Conservation (phyloP, 2,113 vertebrate species). For the Strix aluco region DNA sequence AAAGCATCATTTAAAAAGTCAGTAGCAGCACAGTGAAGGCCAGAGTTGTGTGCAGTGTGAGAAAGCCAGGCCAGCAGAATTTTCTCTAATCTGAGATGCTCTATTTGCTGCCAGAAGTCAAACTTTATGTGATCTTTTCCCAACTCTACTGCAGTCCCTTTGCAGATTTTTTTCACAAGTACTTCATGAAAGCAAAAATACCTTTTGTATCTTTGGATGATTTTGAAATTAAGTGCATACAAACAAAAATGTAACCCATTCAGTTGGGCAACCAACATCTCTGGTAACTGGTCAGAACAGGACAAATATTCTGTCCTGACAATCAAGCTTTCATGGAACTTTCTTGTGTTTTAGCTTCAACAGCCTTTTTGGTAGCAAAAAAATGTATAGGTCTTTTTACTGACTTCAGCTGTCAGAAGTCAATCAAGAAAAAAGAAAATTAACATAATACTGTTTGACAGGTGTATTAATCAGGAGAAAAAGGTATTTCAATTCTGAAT, state of each 20-base stretch:
- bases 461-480: not conserved
- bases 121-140: not conserved
- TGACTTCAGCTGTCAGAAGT: not conserved
- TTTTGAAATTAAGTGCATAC: not conserved
- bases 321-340: not conserved
- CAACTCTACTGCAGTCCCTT: not conserved
- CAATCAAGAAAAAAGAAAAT: not conserved
- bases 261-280: not conserved
- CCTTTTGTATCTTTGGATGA: not conserved
- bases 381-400: not conserved
- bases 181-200: not conserved
- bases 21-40: not conserved
- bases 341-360: not conserved
- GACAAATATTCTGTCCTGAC: not conserved
- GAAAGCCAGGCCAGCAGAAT: slow-evolving; percentile 36
- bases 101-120: not conserved
- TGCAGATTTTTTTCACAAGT: not conserved
- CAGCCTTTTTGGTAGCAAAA: not conserved
- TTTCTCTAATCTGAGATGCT: slow-evolving; percentile 1
- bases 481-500: not conserved
- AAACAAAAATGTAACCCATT: not conserved
- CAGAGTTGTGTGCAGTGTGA: not conserved
- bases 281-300: not conserved
- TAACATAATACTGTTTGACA: not conserved
- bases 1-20: slow-evolving; percentile 35